A percentile compares a stretch with the other conserved stretches of the same genome.
Conservation (phyloP, 2,113 vertebrate genomes). For the Excalfactoria chinensis region DNA sequence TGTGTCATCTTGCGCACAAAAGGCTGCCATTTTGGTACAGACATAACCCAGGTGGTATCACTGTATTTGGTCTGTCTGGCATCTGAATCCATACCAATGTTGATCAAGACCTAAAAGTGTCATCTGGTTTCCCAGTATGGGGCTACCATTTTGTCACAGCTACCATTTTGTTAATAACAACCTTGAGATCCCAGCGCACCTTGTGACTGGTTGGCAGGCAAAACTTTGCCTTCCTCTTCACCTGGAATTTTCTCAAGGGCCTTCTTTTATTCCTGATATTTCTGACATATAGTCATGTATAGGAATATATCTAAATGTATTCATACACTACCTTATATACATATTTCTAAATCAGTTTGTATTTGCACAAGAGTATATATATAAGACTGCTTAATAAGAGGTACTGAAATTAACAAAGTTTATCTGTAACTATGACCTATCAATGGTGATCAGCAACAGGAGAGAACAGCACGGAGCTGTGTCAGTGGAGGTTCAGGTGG, state of each 20-base stretch:
- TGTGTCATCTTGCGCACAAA: no score
- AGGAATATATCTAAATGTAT: not conserved
- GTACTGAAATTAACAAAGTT: not conserved
- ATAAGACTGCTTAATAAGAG: not conserved
- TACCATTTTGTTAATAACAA: not conserved
- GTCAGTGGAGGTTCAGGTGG: not conserved
- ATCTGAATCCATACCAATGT: fast-evolving
- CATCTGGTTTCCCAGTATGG: not conserved
- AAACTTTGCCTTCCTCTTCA: not conserved
- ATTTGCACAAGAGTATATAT: not conserved
- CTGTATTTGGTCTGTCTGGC: not conserved
- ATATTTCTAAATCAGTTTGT: not conserved
- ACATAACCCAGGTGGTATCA: not conserved
- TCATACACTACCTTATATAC: not conserved
- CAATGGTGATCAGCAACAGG: not conserved
- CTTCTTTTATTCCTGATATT: not conserved
- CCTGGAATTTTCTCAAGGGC: not conserved
- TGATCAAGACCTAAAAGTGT: no score
- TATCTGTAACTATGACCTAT: not conserved
- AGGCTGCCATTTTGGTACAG: not conserved
- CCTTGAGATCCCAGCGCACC: not conserved
- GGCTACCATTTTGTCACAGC: no score
- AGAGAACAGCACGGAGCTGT: not conserved
- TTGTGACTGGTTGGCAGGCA: not conserved
- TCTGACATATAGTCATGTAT: not conserved